Evolutionary conservation across 2,888 invertebrate species (phyloP), one percentile per base, ranked within the genome.

Genomic region (Epistrophe eligans): DNA sequence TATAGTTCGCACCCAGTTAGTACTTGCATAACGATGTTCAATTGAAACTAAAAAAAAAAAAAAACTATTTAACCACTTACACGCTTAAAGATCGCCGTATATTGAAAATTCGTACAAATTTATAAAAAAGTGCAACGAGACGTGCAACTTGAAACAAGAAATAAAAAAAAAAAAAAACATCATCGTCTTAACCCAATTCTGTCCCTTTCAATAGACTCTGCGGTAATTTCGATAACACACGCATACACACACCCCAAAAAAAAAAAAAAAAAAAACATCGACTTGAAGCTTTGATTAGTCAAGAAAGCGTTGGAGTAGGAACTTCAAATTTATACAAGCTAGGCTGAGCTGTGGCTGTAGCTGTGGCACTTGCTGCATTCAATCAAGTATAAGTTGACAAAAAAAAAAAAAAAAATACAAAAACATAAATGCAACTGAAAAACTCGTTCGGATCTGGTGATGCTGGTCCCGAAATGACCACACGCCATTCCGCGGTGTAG

Each of bases 161-260:
- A 40, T 66, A 43, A 15, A 8, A 73, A 43, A 60, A 38, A 72
- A 40, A 73, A 43, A 50, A 52, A 24, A 48, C 52, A 19, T 19
- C 72, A 64, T 60, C 58, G 82, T 85, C 77, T 85, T 85, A 85
- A 85, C 85, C 85, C 85, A 85, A 77, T 85, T 85, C 85, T 82
- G 85, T 85, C 85, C 85, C 85, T 85, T 82, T 85, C 85, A 64
- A 82, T 85, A 82, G 62, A 82, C 40, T 85, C 70, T 77, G 85
- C 70, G 82, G 82, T 85, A 77, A 70, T 64, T 82, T 77, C 85
- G 85, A 77, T 81, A 81, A 62, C 64, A 77, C 32, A 81, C 77
- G 77, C 81, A 32, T 32, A 24, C 24, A 24, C 32, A 32, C 32
- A 35, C 9, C 73, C 71, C n/a, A n/a, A n/a, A n/a, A n/a, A n/a